phyloP scores from a whole-genome alignment of 2,113 vertebrate species.

The Microtus oregoni region DNA sequence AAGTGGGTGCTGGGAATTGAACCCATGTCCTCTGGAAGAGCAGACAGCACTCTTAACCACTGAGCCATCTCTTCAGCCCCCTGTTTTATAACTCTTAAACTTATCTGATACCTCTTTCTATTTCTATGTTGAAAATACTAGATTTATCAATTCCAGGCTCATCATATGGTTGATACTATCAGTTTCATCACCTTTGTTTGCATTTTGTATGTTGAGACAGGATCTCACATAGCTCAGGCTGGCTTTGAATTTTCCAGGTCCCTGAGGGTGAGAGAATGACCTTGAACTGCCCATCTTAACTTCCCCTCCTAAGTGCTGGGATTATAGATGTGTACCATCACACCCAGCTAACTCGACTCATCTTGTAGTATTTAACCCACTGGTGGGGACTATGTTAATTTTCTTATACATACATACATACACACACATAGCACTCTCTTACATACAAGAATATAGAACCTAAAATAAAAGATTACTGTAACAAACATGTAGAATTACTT shows the following conservation, averaged over 20 bases:
- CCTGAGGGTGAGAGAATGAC: neutral
- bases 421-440: neutral
- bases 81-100: neutral
- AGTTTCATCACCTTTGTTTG: neutral
- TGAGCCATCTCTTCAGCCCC: neutral
- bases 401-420: neutral
- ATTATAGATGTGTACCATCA: neutral
- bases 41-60: neutral
- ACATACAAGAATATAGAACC: neutral
- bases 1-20: neutral
- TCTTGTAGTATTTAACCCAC: constrained; percentile 12
- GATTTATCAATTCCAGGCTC: neutral
- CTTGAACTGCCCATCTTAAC: neutral
- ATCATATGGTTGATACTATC: neutral
- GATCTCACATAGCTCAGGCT: neutral
- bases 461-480: constrained; percentile 17
- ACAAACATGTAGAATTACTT: neutral
- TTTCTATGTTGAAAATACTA: neutral
- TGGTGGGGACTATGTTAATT: neutral
- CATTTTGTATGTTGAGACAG: neutral
- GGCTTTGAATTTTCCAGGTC: neutral
- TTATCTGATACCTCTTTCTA: neutral
- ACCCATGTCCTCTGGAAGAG: neutral
- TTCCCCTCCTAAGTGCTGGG: neutral
- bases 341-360: neutral